Conservation (phyloP, 2,888 invertebrate species). For the Deilephila porcellus region DNA sequence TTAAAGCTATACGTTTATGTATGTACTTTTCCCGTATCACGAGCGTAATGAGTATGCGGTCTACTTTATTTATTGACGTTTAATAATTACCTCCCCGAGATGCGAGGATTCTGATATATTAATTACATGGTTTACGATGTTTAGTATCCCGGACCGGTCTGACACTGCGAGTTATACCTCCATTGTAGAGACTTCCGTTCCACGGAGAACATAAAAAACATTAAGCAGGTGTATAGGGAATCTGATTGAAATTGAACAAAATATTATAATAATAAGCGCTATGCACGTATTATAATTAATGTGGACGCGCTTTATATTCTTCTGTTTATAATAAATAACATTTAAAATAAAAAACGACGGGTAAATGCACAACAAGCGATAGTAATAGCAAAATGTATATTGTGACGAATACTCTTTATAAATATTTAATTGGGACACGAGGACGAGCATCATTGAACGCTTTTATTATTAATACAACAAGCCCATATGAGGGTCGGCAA, state of each 20-base stretch:
- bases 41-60: constrained; percentile 8
- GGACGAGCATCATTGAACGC: constrained; percentile 67
- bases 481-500: constrained; percentile 69
- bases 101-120: constrained; percentile 25
- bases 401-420: constrained; percentile 43
- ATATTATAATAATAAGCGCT: constrained; percentile 31
- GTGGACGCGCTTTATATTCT: background rate
- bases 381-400: constrained; percentile 26
- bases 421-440: constrained; percentile 72
- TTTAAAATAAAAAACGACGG: background rate
- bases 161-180: constrained; percentile 29
- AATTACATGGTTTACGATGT: constrained; percentile 34
- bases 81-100: constrained; percentile 27
- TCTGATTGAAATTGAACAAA: constrained; percentile 35
- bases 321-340: background rate
- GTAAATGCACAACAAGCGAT: background rate
- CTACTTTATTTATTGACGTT: constrained; percentile 24
- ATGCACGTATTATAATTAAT: constrained; percentile 26
- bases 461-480: constrained; percentile 71
- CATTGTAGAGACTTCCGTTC: constrained; percentile 38
- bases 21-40: constrained; percentile 9
- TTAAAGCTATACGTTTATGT: background rate
- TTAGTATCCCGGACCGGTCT: constrained; percentile 29
- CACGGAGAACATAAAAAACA: constrained; percentile 33
- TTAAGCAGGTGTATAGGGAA: constrained; percentile 36